phyloP scores from a whole-genome alignment of 2,888 invertebrate species.

The Drosophila paramelanica region DNA sequence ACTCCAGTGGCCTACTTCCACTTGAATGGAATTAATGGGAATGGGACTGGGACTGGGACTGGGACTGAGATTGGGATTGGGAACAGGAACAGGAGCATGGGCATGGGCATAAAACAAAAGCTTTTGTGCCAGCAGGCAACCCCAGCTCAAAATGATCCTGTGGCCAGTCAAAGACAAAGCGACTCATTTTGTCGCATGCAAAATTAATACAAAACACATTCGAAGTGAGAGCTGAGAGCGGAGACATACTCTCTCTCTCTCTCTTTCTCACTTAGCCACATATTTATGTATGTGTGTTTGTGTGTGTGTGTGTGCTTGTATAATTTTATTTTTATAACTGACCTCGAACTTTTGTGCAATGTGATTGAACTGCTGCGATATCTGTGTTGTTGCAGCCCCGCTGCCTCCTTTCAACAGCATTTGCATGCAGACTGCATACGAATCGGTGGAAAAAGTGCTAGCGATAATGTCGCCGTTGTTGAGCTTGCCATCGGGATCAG shows the following conservation, averaged over 20 bases:
- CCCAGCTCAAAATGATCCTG: conserved; percentile 48
- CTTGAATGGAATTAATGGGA: conserved; percentile 62
- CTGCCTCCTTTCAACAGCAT: conserved; percentile 31
- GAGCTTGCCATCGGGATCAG: conserved; percentile 41
- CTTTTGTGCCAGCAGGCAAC: conserved; percentile 51
- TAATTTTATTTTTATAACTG: conserved; percentile 78
- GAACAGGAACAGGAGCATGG: conserved; percentile 9
- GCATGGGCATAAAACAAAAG: conserved; percentile 51
- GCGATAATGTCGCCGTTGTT: conserved; percentile 56
- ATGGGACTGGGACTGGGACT: conserved; percentile 22
- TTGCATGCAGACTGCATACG: conserved; percentile 81
- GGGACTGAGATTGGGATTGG: conserved; percentile 2
- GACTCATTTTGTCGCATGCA: conserved; percentile 74
- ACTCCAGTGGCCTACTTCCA: conserved; percentile 79
- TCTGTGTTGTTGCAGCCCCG: conserved; percentile 56
- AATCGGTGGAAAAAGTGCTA: conserved; percentile 25
- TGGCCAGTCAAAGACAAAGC: conserved; percentile 67
- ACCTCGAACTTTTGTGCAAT: conserved; percentile 83
- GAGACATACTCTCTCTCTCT: background rate
- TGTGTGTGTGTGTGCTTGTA: conserved; percentile 16
- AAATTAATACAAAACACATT: conserved; percentile 69
- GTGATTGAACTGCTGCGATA: conserved; percentile 82
- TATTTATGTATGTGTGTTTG: background rate
- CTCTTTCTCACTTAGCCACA: background rate
- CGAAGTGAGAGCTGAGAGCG: conserved; percentile 42